phyloP scores from a whole-genome alignment of 2,113 vertebrate genomes.

The Plestiodon gilberti region DNA sequence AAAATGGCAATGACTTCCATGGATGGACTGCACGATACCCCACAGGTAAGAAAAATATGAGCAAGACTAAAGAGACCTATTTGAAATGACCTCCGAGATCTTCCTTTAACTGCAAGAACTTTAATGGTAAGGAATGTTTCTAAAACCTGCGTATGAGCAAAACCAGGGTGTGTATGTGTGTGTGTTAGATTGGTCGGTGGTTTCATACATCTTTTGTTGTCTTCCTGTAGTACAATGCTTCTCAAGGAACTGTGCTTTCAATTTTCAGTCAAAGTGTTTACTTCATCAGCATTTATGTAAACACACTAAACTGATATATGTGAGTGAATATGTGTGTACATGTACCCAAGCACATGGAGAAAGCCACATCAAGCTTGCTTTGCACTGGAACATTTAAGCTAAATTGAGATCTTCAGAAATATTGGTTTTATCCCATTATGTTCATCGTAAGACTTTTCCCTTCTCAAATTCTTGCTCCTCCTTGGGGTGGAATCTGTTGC shows the following conservation, averaged over 20 bases:
- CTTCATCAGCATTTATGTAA: background rate
- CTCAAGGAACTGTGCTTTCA: slow-evolving; percentile 58
- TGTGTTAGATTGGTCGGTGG: slow-evolving; percentile 27
- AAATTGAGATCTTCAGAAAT: background rate
- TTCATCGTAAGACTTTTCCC: background rate
- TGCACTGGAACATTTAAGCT: background rate
- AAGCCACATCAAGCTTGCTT: background rate
- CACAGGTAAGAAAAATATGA: slow-evolving; percentile 67
- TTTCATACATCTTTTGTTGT: slow-evolving; percentile 11
- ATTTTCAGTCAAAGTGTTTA: background rate
- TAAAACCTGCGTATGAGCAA: slow-evolving; percentile 80
- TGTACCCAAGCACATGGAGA: background rate
- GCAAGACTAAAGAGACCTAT: background rate
- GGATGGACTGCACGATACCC: background rate
- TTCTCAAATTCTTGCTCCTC: background rate
- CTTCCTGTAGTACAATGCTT: slow-evolving; percentile 69
- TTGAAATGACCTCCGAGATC: background rate
- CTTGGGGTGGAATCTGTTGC: background rate
- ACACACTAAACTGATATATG: background rate
- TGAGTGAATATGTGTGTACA: background rate
- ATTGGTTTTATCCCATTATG: slow-evolving; percentile 2
- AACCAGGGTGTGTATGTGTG: slow-evolving; percentile 44
- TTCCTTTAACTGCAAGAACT: background rate
- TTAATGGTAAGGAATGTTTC: slow-evolving; percentile 41
- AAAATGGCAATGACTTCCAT: background rate